Evolutionary conservation across 2,888 invertebrate genomes (phyloP).

Genomic region (Acleris emargana): DNA sequence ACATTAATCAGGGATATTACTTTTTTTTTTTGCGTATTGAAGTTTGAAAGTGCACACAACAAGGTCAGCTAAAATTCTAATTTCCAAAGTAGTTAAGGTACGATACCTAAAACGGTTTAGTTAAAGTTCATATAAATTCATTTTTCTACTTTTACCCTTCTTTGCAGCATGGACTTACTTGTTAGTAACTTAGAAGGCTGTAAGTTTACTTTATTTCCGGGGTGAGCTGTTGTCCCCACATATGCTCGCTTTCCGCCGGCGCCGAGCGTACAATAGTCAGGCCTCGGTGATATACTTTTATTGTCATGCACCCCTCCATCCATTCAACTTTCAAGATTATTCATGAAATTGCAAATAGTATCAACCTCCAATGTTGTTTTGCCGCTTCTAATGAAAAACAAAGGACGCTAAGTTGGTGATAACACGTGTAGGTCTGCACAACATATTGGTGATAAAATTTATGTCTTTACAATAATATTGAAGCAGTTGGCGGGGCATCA

Average conservation of each 20-base stretch:
- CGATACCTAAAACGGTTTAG: no score
- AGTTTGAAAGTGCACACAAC: no score
- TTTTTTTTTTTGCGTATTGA: no score
- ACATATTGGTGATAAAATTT: conserved; percentile 22
- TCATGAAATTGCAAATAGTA: conserved; percentile 56
- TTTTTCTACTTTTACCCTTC: no score
- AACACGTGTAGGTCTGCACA: conserved; percentile 9
- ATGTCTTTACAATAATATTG: conserved; percentile 35
- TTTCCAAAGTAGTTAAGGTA: no score
- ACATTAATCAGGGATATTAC: no score
- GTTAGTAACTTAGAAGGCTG: conserved; percentile 46
- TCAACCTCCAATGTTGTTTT: conserved; percentile 42
- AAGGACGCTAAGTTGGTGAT: not conserved
- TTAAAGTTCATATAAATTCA: no score
- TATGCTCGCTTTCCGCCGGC: conserved; percentile 80
- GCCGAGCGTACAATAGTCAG: conserved; percentile 75
- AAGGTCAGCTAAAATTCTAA: no score
- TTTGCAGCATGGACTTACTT: conserved; percentile 2
- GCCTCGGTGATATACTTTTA: conserved; percentile 81
- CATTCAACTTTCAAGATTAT: conserved; percentile 63
- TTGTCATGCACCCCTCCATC: conserved; percentile 75
- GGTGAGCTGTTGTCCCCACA: conserved; percentile 72
- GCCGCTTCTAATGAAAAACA: not conserved
- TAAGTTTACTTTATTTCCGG: conserved; percentile 74
- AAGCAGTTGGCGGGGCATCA: conserved; percentile 20